Conservation (phyloP, 2,888 invertebrate genomes). For the Dilophus febrilis region DNA sequence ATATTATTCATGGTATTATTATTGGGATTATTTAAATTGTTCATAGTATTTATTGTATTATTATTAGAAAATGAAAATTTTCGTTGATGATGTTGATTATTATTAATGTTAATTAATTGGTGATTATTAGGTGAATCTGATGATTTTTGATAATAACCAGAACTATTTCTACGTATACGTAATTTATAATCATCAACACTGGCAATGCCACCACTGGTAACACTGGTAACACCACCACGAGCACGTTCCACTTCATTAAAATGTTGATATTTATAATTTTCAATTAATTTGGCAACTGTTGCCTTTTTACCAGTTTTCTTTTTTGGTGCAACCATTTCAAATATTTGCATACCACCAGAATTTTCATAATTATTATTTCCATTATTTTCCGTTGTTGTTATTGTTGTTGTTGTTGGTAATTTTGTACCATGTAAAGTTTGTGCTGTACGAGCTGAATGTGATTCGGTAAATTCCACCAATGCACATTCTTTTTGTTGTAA, state of each 20-base stretch:
- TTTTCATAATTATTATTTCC: too few species aligned
- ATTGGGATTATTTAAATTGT: neutral
- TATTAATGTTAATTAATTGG: slow-evolving; percentile 11
- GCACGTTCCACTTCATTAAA: slow-evolving; percentile 26
- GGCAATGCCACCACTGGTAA: too few species aligned
- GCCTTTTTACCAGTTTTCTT: slow-evolving; percentile 51
- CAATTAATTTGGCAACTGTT: slow-evolving; percentile 38
- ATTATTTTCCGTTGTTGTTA: too few species aligned
- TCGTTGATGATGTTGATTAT: slow-evolving; percentile 11
- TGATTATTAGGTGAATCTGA: slow-evolving; percentile 22
- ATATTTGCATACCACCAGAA: slow-evolving; percentile 46
- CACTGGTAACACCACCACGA: slow-evolving; percentile 25
- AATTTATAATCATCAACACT: slow-evolving; percentile 14
- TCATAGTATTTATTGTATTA: too few species aligned
- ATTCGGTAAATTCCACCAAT: slow-evolving; percentile 77
- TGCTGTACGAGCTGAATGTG: slow-evolving; percentile 70
- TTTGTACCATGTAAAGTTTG: slow-evolving; percentile 36
- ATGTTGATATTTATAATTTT: slow-evolving; percentile 41
- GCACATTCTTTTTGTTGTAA: slow-evolving; percentile 75
- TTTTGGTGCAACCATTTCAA: slow-evolving; percentile 64
- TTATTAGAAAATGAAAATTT: slow-evolving; percentile 5
- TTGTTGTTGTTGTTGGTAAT: too few species aligned
- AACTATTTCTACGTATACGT: slow-evolving; percentile 30
- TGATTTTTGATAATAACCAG: slow-evolving; percentile 30
- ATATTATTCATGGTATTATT: slow-evolving; percentile 8